A percentile compares a stretch with the other conserved stretches of the same genome.
Evolutionary conservation across 2,888 invertebrate species (phyloP).

Genomic region (Orthonevra nobilis): DNA sequence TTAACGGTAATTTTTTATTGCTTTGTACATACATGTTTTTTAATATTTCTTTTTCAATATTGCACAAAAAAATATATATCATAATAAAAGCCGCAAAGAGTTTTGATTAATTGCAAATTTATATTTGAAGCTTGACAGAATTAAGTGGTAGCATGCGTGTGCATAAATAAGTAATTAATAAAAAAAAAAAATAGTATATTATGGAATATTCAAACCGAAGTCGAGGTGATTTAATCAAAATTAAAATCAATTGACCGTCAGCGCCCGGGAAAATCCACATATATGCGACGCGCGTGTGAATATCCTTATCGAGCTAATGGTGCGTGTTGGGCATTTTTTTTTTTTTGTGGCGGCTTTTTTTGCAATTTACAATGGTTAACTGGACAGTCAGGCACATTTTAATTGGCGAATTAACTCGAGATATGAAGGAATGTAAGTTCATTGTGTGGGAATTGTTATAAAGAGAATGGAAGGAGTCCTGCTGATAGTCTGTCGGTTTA

Average conservation of each 20-base stretch:
- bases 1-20: constrained; percentile 17
- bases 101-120: constrained; percentile 51
- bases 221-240: constrained; percentile 3
- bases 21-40: constrained; percentile 23
- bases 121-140: constrained; percentile 7
- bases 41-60: constrained; percentile 12
- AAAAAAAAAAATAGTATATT: constrained; percentile 16
- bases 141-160: constrained; percentile 43
- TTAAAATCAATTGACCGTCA: constrained; percentile 34
- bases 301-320: too few relatives aligned
- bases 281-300: too few relatives aligned
- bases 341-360: too few relatives aligned
- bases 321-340: too few relatives aligned
- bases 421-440: too few relatives aligned
- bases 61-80: not conserved
- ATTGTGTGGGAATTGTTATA: too few relatives aligned
- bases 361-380: too few relatives aligned
- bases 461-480: too few relatives aligned
- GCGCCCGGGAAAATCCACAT: too few relatives aligned
- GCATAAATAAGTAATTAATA: constrained; percentile 58
- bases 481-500: too few relatives aligned
- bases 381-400: too few relatives aligned
- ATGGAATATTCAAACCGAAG: not conserved
- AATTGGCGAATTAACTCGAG: too few relatives aligned
- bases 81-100: constrained; percentile 34